Evolutionary conservation across 2,113 vertebrate genomes (phyloP), one percentile per base, ranked within the genome.

Genomic region (Egretta garzetta): DNA sequence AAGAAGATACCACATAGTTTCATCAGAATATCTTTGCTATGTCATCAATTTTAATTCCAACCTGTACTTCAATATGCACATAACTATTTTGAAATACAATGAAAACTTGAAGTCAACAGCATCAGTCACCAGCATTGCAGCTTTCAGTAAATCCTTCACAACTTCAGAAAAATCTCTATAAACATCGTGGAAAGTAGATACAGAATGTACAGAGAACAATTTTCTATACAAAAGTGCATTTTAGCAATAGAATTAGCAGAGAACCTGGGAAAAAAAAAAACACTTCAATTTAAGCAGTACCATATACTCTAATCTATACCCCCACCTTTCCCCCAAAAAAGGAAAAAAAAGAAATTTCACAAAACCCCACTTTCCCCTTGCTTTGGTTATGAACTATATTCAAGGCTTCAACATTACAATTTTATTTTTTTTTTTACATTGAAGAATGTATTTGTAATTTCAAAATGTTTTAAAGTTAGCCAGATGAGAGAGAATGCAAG

Each of bases 161-260:
- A 94, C 59, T 96, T 97, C 86, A 96, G 93, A 97, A 94, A 97
- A 97, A 95, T 96, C 94, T 96, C 96, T 97, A 98, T 97, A 96
- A 98, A 98, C 96, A 98, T 33, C 74, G 60, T 90, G 95, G 85
- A 82, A 98, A 97, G 87, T 96, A 97, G 81, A 96, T 98, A 98
- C 97, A 98, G 98, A 98, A 98, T 97, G 88, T 98, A 98, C 97
- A 98, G 92, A 94, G 89, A 86, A 97, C 16, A 62, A 96, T 93
- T 89, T 93, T 97, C 97, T 98, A 96, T 98, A 98, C 97, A 98
- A 97, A 98, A 98, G 97, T 98, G 97, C 97, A 97, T 96, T 97
- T 97, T 91, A 98, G 93, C 89, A 94, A 97, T 97, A 98, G 52
- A 83, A 90, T 97, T 97, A 97, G 92, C 93, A 97, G 96, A 97